Base-by-base conservation (phyloP, 2,797 vertebrate species). In the Squalus acanthias region DNA sequence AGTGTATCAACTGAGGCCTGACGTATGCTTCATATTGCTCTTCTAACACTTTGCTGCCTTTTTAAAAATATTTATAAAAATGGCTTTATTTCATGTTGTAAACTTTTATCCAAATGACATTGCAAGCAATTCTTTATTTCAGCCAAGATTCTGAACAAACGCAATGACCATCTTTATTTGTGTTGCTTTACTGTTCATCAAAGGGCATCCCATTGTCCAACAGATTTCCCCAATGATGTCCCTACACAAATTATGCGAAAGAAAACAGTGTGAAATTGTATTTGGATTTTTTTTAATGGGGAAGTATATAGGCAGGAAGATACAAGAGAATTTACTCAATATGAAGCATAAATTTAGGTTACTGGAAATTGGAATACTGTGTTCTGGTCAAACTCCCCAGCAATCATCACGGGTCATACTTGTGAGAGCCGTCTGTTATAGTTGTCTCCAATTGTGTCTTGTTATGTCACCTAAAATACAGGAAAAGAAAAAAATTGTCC, bases 251-350 rank as follows among this genome's bases (percentile, higher is more conserved):
- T 57, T 22, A 22, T 50, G 33, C 50, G 82, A 88, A 53, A 88
- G 39, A 50, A 88, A 53, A 88, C 72, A 76, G 50, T 53, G 17
- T 88, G 85, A 88, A 88, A 17, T 29, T 74, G 70, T 74, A 74
- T 74, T 74, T 74, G 70, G 22, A 87, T 50, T 87, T 87, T 20
- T 87, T 87, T 76, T 88, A 24, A 88, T 87, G n/a, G 82, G 85
- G 50, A 29, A 53, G 22, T 6, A 50, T 76, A 33, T 29, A 22
- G 50, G 85, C 85, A 88, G 46, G 72, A 53, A 53, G 2, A 53
- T 53, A 24, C 7, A 22, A 20, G 85, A 50, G 39, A 46, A 53
- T 26, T 46, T 53, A 24, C 17, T 88, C 50, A 26, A 39, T 22
- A 53, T 88, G 33, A 53, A 88, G 22, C 50, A 46, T 20, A 4